Percentiles rank a stretch among this genome's conserved stretches.
Conservation (phyloP, 2,888 invertebrate genomes). For the Maniola hyperantus region DNA sequence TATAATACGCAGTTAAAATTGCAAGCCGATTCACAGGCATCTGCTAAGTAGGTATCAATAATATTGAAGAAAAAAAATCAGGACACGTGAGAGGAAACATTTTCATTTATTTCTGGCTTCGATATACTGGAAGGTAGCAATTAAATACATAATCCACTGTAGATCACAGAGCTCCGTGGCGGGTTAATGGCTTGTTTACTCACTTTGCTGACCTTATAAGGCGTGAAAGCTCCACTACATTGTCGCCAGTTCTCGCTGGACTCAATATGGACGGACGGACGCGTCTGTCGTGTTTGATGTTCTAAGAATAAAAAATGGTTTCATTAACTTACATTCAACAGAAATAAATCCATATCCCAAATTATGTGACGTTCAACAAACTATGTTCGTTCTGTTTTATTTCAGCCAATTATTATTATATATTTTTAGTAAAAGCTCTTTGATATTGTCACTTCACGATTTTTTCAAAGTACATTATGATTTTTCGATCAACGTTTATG, state of each 20-base stretch:
- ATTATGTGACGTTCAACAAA: neutral
- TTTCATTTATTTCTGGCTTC: slow-evolving; percentile 27
- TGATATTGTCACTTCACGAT: no score
- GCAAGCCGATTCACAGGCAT: neutral
- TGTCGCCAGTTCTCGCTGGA: slow-evolving; percentile 67
- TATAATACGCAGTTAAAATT: neutral
- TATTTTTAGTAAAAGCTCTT: neutral
- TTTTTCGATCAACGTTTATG: no score
- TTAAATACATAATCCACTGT: slow-evolving; percentile 74
- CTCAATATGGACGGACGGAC: slow-evolving; percentile 63
- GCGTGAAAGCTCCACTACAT: slow-evolving; percentile 78
- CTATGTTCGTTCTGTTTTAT: neutral
- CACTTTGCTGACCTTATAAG: slow-evolving; percentile 68
- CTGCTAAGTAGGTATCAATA: neutral
- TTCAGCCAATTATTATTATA: neutral
- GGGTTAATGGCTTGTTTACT: slow-evolving; percentile 75
- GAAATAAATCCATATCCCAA: neutral
- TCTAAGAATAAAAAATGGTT: slow-evolving; percentile 45
- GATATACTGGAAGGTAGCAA: slow-evolving; percentile 63
- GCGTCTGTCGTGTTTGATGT: slow-evolving; percentile 55
- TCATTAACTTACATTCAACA: neutral
- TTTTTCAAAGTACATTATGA: no score
- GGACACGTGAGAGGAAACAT: slow-evolving; percentile 28
- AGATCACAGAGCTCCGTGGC: slow-evolving; percentile 62
- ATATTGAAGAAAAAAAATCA: slow-evolving; percentile 6